Conservation (phyloP, 2,797 vertebrate genomes). For the Acanthopagrus latus region DNA sequence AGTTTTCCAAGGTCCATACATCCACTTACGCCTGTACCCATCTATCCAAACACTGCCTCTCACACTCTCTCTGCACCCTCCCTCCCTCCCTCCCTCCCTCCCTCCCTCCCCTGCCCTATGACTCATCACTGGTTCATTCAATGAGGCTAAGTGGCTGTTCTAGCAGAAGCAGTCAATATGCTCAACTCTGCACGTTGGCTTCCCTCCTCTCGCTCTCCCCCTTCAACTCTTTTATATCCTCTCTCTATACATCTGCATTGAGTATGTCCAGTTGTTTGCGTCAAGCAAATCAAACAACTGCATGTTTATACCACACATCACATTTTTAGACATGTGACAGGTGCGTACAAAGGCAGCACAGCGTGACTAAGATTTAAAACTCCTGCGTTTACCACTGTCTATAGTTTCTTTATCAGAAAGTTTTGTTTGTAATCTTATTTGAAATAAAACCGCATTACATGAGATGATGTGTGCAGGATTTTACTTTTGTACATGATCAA, state of each 20-base stretch:
- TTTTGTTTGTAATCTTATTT: background rate
- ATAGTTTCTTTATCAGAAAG: background rate
- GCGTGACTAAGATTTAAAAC: background rate
- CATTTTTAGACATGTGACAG: background rate
- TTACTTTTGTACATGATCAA: background rate
- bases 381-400: background rate
- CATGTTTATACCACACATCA: background rate
- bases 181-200: slow-evolving; percentile 50
- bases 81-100: no score
- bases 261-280: background rate
- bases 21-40: slow-evolving; percentile 39
- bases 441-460: background rate
- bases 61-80: background rate
- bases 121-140: slow-evolving; percentile 79
- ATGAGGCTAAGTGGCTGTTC: slow-evolving; percentile 76
- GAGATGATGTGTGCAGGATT: background rate
- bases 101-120: slow-evolving; percentile 47
- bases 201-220: slow-evolving; percentile 4
- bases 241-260: background rate
- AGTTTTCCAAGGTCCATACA: slow-evolving; percentile 43
- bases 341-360: background rate
- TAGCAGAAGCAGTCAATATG: slow-evolving; percentile 80
- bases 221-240: slow-evolving; percentile 13
- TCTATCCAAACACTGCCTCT: slow-evolving; percentile 17
- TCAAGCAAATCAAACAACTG: background rate